Conservation (phyloP, 2,888 invertebrate species). For the Drosophila niveifrons region DNA sequence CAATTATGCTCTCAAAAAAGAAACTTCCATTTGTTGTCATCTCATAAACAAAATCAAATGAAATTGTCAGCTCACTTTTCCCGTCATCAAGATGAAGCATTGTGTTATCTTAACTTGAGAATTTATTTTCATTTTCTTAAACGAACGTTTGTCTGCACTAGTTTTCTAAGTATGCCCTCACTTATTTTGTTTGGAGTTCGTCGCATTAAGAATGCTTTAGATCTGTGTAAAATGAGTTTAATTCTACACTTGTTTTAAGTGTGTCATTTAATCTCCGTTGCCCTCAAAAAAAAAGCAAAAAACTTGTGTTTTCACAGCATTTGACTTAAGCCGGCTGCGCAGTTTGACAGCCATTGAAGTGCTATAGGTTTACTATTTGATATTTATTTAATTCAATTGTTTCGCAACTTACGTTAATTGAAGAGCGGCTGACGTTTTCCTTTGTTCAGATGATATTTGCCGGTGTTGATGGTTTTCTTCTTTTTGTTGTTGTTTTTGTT, state of each 20-base stretch:
- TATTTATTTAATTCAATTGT: slow-evolving; percentile 24
- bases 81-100: not conserved
- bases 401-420: slow-evolving; percentile 58
- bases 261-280: not conserved
- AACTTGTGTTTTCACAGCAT: not conserved
- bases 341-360: slow-evolving; percentile 32
- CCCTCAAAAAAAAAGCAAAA: not conserved
- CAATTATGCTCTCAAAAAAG: not conserved
- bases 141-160: slow-evolving; percentile 1
- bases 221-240: slow-evolving; percentile 7
- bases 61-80: not conserved
- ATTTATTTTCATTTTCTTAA: not conserved
- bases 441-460: slow-evolving; percentile 45
- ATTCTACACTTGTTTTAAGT: not conserved
- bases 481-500: slow-evolving; percentile 42
- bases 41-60: not conserved
- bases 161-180: not conserved
- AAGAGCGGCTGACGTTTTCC: slow-evolving; percentile 51
- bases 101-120: not conserved
- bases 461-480: slow-evolving; percentile 23
- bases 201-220: not conserved
- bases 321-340: slow-evolving; percentile 9
- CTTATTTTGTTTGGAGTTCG: not conserved
- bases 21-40: not conserved
- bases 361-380: not conserved